phyloP scores from a whole-genome alignment of 2,888 invertebrate species.

The Harpalus rufipes region DNA sequence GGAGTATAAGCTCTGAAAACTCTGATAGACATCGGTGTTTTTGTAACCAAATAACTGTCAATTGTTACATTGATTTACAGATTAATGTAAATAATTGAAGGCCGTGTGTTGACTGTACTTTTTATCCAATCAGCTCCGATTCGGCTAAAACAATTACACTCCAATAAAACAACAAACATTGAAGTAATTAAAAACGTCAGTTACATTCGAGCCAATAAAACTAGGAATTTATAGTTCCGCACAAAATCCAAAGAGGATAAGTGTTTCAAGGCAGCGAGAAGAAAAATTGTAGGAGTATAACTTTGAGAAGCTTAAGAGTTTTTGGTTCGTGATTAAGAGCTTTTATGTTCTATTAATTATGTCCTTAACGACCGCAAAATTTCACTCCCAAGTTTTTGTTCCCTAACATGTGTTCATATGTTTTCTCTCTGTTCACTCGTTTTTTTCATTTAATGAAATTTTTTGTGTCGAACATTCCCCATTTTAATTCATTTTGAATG shows the following conservation, averaged over 20 bases:
- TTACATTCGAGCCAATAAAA: conserved; percentile 32
- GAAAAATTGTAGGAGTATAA: neutral
- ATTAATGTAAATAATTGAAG: conserved; percentile 4
- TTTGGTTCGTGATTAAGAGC: conserved; percentile 18
- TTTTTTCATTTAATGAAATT: conserved; percentile 25
- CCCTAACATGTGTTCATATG: conserved; percentile 33
- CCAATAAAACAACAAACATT: conserved; percentile 29
- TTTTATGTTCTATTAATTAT: conserved; percentile 50
- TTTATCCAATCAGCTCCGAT: conserved; percentile 5
- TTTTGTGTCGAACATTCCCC: neutral
- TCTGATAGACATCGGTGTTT: too few relatives aligned
- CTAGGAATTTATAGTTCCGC: neutral
- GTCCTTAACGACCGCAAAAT: conserved; percentile 23
- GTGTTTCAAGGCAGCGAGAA: neutral
- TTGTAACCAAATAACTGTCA: neutral
- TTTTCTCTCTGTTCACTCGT: conserved; percentile 5
- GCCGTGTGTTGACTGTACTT: conserved; percentile 15
- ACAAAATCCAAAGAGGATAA: neutral
- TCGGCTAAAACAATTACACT: conserved; percentile 14
- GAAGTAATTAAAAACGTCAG: conserved; percentile 36
- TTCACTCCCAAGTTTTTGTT: conserved; percentile 7
- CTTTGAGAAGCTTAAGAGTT: neutral
- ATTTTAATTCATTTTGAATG: conserved; percentile 17
- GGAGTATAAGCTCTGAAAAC: too few relatives aligned
- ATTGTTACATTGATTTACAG: neutral